These are phyloP conservation scores for Pristis pectinata DNA, from an alignment of 2,797 vertebrate genomes.

Conservation along the genomic window DNA sequence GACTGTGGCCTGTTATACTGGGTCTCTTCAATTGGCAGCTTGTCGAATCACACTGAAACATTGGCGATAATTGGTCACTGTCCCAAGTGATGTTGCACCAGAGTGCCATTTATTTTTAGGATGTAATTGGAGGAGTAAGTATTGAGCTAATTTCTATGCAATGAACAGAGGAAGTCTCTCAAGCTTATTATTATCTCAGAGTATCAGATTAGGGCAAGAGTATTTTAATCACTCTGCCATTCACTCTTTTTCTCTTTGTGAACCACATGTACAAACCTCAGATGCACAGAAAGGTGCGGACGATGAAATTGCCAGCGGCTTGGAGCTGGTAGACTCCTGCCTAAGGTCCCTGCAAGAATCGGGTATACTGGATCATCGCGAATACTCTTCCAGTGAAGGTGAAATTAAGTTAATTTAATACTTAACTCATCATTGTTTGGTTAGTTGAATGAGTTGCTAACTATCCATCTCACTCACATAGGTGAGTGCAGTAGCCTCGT, in stretches of 20 bases:
- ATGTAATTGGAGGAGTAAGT: background rate
- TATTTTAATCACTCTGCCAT: slow-evolving; percentile 16
- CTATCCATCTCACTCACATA: background rate
- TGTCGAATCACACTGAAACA: slow-evolving; percentile 43
- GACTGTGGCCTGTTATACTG: slow-evolving; percentile 41
- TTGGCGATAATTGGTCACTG: slow-evolving; percentile 39
- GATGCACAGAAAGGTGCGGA: slow-evolving; percentile 97
- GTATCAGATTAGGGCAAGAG: background rate
- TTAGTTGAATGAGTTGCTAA: background rate
- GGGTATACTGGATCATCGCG: slow-evolving; percentile 91
- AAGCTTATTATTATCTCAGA: slow-evolving; percentile 19
- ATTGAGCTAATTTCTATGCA: background rate
- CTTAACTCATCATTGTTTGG: background rate
- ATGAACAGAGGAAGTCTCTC: slow-evolving; percentile 21
- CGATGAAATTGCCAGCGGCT: slow-evolving; percentile 90
- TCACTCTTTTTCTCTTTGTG: slow-evolving; percentile 36
- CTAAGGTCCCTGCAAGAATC: slow-evolving; percentile 95
- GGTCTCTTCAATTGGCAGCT: slow-evolving; percentile 45
- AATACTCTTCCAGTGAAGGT: slow-evolving; percentile 83
- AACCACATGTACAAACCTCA: slow-evolving; percentile 46
- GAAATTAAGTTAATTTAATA: slow-evolving; percentile 51
- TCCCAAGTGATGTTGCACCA: slow-evolving; percentile 40
- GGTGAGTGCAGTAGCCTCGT: background rate
- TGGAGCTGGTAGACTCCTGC: slow-evolving; percentile 96
- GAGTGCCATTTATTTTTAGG: background rate